Evolutionary conservation across 2,888 invertebrate genomes (phyloP), one percentile per base, ranked within the genome.

Genomic region (Tigriopus californicus): DNA sequence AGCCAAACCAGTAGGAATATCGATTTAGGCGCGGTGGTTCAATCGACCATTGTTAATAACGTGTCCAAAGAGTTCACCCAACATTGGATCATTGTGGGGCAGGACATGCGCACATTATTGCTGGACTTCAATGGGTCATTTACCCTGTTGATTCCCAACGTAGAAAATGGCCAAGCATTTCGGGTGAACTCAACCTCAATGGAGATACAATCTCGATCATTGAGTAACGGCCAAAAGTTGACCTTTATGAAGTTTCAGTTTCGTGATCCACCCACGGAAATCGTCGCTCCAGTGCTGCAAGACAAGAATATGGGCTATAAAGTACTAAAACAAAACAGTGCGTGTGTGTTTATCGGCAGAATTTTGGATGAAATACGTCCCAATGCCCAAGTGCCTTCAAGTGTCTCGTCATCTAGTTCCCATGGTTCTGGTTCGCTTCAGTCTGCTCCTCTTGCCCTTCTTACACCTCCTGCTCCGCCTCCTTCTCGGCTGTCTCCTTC

Each of bases 221-320:
- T 41, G 24, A 22, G 15, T 13, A 47, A 47, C 13, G 57, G 57
- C n/a, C 46, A 47, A 24, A 44, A 57, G 15, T 41, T 57, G 40
- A 57, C 57, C 6, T 57, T 57, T 15, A 57, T 57, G 57, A 57
- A 57, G 46, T 57, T 57, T 33, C 15, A 44, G 18, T 57, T 57
- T 24, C 20, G 18, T 18, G 24, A 22, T 47, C 57, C 57, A 12
- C 22, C 40, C 15, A 18, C 33, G 11, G 41, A 57, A 46, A 57
- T 57, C 20, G 22, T 24, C 1, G 57, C 57, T 15, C 57, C 57
- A 13, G 57, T 57, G 20, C 46, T 57, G 6, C 24, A 46, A 22
- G 57, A 57, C 18, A 44, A 46, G 24, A 18, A 25, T 13, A 22
- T 57, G 22, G 57, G 57, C 13, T 46, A 24, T 11, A 18, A 57